Conservation (phyloP, 2,888 invertebrate species). For the Euclidia mi region DNA sequence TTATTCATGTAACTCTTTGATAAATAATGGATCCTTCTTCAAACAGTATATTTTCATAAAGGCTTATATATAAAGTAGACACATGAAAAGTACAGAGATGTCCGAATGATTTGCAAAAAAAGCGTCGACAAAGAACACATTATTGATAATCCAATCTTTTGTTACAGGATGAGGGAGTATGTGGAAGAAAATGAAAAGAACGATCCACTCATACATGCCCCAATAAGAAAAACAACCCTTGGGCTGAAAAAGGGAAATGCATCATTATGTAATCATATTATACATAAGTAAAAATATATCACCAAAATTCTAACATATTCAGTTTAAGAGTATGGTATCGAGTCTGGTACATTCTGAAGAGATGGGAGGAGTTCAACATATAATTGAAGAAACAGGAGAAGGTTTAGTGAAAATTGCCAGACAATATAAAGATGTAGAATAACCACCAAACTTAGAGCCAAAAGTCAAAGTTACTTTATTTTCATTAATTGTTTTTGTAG, state of each 20-base stretch:
- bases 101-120: slow-evolving; percentile 31
- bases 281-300: slow-evolving; percentile 76
- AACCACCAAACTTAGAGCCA: slow-evolving; percentile 64
- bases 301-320: slow-evolving; percentile 81
- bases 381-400: slow-evolving; percentile 29
- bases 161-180: slow-evolving; percentile 97
- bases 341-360: slow-evolving; percentile 56
- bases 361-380: slow-evolving; percentile 45
- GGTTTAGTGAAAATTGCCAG: slow-evolving; percentile 71
- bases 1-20: no score
- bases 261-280: slow-evolving; percentile 95
- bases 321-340: slow-evolving; percentile 45
- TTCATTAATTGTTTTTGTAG: slow-evolving; percentile 65
- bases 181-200: slow-evolving; percentile 99
- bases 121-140: slow-evolving; percentile 33
- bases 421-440: slow-evolving; percentile 70
- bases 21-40: no score
- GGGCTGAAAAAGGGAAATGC: slow-evolving; percentile 99
- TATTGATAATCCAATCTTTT: slow-evolving; percentile 44
- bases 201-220: slow-evolving; percentile 98
- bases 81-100: no score
- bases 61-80: no score
- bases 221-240: slow-evolving; percentile 99
- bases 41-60: no score
- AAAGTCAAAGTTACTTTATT: slow-evolving; percentile 64